These are phyloP conservation scores for Timema cristinae DNA, from an alignment of 2,888 invertebrate species.

Conservation along the genomic window DNA sequence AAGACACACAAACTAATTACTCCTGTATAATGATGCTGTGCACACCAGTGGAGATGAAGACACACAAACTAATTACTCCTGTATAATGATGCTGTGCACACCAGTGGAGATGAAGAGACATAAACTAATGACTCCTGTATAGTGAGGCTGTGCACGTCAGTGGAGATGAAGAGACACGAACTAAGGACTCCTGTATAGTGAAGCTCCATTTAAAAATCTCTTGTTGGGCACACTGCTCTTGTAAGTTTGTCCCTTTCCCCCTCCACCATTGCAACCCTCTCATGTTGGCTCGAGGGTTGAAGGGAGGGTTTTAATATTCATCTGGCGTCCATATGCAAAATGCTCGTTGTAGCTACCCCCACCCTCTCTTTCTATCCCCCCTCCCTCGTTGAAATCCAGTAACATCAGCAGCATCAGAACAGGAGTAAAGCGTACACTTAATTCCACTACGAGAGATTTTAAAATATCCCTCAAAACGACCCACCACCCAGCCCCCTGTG, in stretches of 20 bases:
- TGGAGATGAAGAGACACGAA: too few relatives aligned
- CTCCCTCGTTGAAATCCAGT: slow-evolving; percentile 12
- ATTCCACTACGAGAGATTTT: slow-evolving; percentile 29
- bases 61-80: too few relatives aligned
- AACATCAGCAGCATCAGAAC: slow-evolving; percentile 3
- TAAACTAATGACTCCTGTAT: too few relatives aligned
- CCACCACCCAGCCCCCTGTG: background rate
- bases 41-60: too few relatives aligned
- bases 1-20: too few relatives aligned
- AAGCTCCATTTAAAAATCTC: background rate
- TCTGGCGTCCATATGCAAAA: slow-evolving; percentile 31
- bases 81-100: too few relatives aligned
- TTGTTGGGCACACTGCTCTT: slow-evolving; percentile 4
- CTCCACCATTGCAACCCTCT: background rate
- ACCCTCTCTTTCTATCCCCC: slow-evolving; percentile 3
- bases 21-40: too few relatives aligned
- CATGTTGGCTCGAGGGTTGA: slow-evolving; percentile 7
- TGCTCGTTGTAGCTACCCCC: slow-evolving; percentile 15
- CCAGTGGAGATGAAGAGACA: too few relatives aligned
- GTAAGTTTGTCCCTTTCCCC: background rate
- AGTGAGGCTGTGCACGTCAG: too few relatives aligned
- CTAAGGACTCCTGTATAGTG: too few relatives aligned
- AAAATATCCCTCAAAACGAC: slow-evolving; percentile 21
- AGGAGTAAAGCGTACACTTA: slow-evolving; percentile 23
- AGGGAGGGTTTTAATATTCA: slow-evolving; percentile 29